Percentiles rank a stretch among this genome's conserved stretches.
These are phyloP conservation scores for Teinopalpus imperialis DNA, from an alignment of 2,888 invertebrate genomes.

Conservation along the genomic window DNA sequence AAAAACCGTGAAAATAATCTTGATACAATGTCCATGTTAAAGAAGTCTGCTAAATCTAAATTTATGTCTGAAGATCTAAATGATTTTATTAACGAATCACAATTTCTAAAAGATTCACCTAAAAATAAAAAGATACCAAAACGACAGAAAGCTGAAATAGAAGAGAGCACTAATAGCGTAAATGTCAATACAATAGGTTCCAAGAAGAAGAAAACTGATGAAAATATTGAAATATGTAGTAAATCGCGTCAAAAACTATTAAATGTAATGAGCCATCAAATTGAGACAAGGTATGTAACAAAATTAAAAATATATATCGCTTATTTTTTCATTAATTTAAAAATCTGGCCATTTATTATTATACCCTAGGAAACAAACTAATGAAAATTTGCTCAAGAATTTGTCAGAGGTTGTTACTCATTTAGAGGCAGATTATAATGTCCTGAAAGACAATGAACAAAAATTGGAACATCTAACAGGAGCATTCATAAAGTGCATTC, in stretches of 20 bases:
- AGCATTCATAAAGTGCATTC: constrained; percentile 58
- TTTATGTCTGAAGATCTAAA: constrained; percentile 49
- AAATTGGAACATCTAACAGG: constrained; percentile 60
- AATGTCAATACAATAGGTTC: constrained; percentile 40
- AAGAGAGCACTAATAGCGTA: constrained; percentile 41
- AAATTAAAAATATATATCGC: neutral
- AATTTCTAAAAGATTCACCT: constrained; percentile 51
- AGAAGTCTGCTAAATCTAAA: constrained; percentile 51
- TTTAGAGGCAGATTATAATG: constrained; percentile 56
- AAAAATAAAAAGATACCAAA: constrained; percentile 50
- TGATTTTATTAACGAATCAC: constrained; percentile 52
- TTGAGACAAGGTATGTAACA: constrained; percentile 51
- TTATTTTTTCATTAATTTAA: neutral
- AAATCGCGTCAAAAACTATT: constrained; percentile 58
- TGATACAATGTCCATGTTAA: constrained; percentile 55
- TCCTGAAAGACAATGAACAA: constrained; percentile 65
- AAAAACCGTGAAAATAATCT: neutral
- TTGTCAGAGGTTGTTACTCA: constrained; percentile 51
- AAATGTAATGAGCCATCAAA: constrained; percentile 54
- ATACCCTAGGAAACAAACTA: constrained; percentile 54
- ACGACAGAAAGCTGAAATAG: constrained; percentile 42
- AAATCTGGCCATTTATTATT: constrained; percentile 12
- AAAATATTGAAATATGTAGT: constrained; percentile 44
- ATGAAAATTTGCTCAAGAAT: constrained; percentile 48
- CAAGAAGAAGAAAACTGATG: constrained; percentile 53